Percentiles rank a stretch among this genome's conserved stretches.
phyloP scores from a whole-genome alignment of 2,888 invertebrate genomes.

The Malthinus seriepunctatus region DNA sequence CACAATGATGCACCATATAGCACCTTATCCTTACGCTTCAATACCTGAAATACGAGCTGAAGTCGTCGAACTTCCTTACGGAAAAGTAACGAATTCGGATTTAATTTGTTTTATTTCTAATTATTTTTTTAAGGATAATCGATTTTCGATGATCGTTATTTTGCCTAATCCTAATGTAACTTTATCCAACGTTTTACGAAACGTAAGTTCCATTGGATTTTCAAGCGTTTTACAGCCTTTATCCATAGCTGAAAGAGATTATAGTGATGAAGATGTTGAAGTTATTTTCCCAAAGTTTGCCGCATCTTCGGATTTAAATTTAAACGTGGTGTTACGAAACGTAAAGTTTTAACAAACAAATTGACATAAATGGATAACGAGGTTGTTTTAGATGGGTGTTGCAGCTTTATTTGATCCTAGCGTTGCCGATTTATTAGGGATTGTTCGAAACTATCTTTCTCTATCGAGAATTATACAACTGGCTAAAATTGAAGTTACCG shows the following conservation, averaged over 20 bases:
- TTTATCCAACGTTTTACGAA: conserved; percentile 57
- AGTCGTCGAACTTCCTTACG: conserved; percentile 71
- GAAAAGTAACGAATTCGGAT: conserved; percentile 48
- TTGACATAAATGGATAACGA: too few relatives aligned
- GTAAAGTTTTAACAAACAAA: conserved; percentile 45
- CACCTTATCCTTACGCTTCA: conserved; percentile 62
- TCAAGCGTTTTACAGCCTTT: conserved; percentile 59
- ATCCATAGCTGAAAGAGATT: conserved; percentile 55
- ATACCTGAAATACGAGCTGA: conserved; percentile 59
- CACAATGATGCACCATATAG: conserved; percentile 75
- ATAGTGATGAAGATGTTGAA: conserved; percentile 63
- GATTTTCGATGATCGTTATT: conserved; percentile 67
- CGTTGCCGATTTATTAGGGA: conserved; percentile 60
- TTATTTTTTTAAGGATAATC: conserved; percentile 52
- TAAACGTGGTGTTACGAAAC: conserved; percentile 61
- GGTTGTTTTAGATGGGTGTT: conserved; percentile 63
- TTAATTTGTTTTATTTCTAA: conserved; percentile 1
- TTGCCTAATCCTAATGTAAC: conserved; percentile 63
- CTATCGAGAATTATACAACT: conserved; percentile 70
- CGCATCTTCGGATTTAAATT: conserved; percentile 62
- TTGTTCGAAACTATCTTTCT: conserved; percentile 60
- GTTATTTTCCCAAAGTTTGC: conserved; percentile 67
- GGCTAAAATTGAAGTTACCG: conserved; percentile 74
- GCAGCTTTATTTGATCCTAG: conserved; percentile 64
- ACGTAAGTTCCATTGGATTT: conserved; percentile 57